A percentile compares a stretch with the other conserved stretches of the same genome.
Conservation (phyloP, 2,113 vertebrate genomes). For the Mesitornis unicolor region DNA sequence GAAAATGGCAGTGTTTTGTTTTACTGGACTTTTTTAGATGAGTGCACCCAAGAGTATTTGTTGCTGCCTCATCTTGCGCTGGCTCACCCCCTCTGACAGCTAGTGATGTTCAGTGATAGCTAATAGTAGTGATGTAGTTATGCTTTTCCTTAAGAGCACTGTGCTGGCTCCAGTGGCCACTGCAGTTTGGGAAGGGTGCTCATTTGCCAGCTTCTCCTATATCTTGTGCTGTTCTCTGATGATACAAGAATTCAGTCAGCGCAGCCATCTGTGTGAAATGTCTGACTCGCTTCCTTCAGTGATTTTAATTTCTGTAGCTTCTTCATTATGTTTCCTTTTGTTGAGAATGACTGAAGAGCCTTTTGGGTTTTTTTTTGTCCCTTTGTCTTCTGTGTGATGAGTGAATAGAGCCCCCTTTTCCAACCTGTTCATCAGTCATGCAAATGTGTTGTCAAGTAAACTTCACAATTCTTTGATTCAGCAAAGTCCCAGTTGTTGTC, state of each 20-base stretch:
- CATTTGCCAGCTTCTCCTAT: not conserved
- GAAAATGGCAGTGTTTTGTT: not conserved
- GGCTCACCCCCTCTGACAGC: not conserved
- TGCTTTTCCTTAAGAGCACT: not conserved
- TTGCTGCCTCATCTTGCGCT: not conserved
- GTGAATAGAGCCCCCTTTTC: not conserved
- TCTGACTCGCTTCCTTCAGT: not conserved
- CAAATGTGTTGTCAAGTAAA: not conserved
- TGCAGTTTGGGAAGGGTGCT: not conserved
- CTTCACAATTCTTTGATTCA: not conserved
- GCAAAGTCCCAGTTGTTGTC: not conserved
- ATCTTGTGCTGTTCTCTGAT: not conserved
- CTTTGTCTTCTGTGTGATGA: not conserved
- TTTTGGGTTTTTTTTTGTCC: not conserved
- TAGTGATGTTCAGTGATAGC: not conserved
- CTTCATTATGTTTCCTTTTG: not conserved
- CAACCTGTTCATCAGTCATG: not conserved
- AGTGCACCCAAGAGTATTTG: not conserved
- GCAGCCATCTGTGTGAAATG: not conserved
- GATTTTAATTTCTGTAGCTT: not conserved
- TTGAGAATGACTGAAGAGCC: not conserved
- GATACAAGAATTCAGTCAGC: not conserved
- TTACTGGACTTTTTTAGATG: not conserved
- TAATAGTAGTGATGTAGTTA: not conserved
- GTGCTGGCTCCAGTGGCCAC: rapidly evolving